Conservation (phyloP, 2,113 vertebrate genomes). For the Strix aluco region DNA sequence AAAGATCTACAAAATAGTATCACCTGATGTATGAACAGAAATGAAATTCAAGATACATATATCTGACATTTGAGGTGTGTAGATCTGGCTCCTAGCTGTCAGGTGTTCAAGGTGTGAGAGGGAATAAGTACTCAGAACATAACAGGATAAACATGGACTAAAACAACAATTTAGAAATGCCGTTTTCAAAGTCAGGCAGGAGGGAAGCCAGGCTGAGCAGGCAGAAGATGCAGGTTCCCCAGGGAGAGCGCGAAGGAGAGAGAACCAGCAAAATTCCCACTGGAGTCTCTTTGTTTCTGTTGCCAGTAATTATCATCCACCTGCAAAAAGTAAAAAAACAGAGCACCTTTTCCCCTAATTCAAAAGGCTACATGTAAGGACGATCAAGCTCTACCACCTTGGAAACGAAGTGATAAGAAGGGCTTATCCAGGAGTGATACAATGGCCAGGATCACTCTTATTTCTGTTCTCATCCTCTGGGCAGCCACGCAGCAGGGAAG, state of each 20-base stretch:
- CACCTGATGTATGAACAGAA: not conserved
- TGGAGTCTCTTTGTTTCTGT: slow-evolving; percentile 12
- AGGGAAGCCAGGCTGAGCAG: not conserved
- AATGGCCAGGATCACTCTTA: not conserved
- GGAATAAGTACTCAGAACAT: not conserved
- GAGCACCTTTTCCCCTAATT: not conserved
- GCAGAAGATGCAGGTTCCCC: not conserved
- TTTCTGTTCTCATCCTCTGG: slow-evolving; percentile 29
- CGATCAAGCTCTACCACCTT: not conserved
- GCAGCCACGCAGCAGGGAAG: not conserved
- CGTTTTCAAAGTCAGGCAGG: not conserved
- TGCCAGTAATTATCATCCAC: not conserved
- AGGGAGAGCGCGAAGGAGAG: not conserved
- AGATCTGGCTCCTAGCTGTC: not conserved
- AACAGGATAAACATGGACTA: not conserved
- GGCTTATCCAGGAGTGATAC: not conserved
- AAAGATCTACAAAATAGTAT: not conserved
- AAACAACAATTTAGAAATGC: not conserved
- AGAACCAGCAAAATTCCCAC: slow-evolving; percentile 16
- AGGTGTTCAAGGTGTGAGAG: not conserved
- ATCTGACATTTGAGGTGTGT: not conserved
- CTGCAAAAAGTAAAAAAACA: not conserved
- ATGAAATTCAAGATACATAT: not conserved
- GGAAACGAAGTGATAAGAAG: not conserved
- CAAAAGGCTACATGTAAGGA: not conserved